Conservation (phyloP, 2,113 vertebrate genomes). For the Archilochus colubris region DNA sequence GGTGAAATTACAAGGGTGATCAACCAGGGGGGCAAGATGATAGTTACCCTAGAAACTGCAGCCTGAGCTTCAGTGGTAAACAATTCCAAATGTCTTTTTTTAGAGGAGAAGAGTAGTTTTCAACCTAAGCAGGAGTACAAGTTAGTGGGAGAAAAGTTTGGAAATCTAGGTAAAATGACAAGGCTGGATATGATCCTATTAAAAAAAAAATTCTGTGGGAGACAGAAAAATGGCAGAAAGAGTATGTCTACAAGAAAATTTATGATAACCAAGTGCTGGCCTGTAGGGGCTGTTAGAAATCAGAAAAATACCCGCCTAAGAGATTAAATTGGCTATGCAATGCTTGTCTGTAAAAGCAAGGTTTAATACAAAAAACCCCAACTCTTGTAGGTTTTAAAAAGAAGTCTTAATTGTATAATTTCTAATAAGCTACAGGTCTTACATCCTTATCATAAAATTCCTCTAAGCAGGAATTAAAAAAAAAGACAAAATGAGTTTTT, state of each 20-base stretch:
- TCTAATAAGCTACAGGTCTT: constrained; percentile 33
- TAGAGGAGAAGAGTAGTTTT: background rate
- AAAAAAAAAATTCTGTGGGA: background rate
- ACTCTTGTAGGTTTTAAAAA: background rate
- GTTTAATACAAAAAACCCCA: constrained; percentile 9
- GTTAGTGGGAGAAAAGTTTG: background rate
- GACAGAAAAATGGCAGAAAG: background rate
- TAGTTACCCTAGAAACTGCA: background rate
- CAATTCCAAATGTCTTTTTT: background rate
- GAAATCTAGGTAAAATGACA: background rate
- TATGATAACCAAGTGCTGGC: background rate
- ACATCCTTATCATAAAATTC: constrained; percentile 42
- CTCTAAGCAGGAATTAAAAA: constrained; percentile 25
- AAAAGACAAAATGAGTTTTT: constrained; percentile 50
- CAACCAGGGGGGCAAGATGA: background rate
- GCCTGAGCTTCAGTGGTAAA: background rate
- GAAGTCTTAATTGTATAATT: constrained; percentile 40
- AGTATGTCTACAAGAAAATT: background rate
- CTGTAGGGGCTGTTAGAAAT: background rate
- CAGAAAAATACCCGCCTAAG: background rate
- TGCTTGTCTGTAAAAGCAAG: constrained; percentile 10
- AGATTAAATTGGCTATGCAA: background rate
- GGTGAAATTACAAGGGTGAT: background rate
- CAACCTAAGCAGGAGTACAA: background rate
- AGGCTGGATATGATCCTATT: background rate